Evolutionary conservation across 2,113 vertebrate species (phyloP).

Genomic region (Dromaius novaehollandiae): DNA sequence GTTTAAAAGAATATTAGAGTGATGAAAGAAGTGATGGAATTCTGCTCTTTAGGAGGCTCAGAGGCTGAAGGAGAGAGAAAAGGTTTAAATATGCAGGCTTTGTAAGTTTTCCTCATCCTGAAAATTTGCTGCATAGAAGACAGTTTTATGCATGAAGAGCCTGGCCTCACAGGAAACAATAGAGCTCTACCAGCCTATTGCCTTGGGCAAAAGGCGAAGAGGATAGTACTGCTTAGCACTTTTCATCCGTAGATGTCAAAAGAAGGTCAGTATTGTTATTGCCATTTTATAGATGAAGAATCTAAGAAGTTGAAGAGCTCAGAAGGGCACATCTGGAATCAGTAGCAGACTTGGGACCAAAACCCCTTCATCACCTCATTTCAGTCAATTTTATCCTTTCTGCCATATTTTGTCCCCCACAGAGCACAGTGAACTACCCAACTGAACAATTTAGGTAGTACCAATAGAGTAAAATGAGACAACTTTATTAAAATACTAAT

Average conservation of each 20-base stretch:
- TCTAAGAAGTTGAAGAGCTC: not conserved
- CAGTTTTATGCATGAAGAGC: conserved; percentile 21
- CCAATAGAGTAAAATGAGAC: conserved; percentile 1
- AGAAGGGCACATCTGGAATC: not conserved
- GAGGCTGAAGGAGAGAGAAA: conserved; percentile 44
- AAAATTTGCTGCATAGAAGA: not conserved
- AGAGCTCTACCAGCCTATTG: not conserved
- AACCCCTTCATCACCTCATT: not conserved
- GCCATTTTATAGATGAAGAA: not conserved
- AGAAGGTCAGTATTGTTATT: not conserved
- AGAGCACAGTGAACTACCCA: not conserved
- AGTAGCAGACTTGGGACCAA: not conserved
- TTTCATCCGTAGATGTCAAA: not conserved
- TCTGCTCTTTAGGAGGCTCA: conserved; percentile 49
- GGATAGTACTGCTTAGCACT: not conserved
- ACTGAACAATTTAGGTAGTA: conserved; percentile 44
- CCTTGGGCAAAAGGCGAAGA: not conserved
- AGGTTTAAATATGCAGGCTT: not conserved
- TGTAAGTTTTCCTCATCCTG: conserved; percentile 10
- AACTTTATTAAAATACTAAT: conserved; percentile 20
- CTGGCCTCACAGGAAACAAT: conserved; percentile 3
- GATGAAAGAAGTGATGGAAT: conserved; percentile 75
- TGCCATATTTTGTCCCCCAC: not conserved
- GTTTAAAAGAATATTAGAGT: conserved; percentile 69
- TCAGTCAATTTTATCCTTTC: not conserved